Conservation (phyloP, 2,888 invertebrate species). For the Athrips mouffetella region DNA sequence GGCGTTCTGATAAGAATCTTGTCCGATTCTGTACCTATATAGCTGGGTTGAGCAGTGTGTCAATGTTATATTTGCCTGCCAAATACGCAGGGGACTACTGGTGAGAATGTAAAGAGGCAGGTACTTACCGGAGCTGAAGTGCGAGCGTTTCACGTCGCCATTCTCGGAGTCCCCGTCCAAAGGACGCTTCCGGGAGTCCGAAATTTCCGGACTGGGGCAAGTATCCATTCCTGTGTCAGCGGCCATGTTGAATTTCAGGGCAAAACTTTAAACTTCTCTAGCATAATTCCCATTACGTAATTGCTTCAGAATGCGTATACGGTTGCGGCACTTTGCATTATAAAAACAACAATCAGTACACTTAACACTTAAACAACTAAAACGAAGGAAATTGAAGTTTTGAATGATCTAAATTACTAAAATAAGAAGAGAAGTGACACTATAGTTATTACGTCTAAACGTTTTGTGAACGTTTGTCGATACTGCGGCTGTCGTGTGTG, state of each 20-base stretch:
- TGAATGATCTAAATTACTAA: constrained; percentile 64
- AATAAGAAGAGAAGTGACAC: constrained; percentile 72
- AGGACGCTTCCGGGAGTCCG: constrained; percentile 93
- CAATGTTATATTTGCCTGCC: constrained; percentile 70
- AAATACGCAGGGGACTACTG: constrained; percentile 61
- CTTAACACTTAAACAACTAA: constrained; percentile 72
- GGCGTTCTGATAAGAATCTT: constrained; percentile 69
- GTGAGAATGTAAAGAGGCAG: constrained; percentile 35
- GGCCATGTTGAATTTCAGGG: constrained; percentile 87
- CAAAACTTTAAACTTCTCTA: constrained; percentile 77
- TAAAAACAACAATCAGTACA: constrained; percentile 62
- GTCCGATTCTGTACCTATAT: constrained; percentile 54
- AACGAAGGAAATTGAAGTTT: constrained; percentile 59
- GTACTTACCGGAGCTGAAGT: constrained; percentile 91
- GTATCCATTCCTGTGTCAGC: constrained; percentile 96
- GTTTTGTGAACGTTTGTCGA: constrained; percentile 76
- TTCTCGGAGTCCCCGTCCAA: constrained; percentile 92
- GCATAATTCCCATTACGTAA: constrained; percentile 79
- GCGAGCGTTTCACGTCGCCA: constrained; percentile 92
- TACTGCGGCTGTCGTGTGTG: constrained; percentile 68
- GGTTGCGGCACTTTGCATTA: constrained; percentile 69
- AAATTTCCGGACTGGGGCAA: constrained; percentile 94
- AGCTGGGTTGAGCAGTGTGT: constrained; percentile 58
- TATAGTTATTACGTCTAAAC: constrained; percentile 71
- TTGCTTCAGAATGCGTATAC: constrained; percentile 67